Evolutionary conservation across 2,113 vertebrate species (phyloP).

Genomic region (Pleuronectes platessa): DNA sequence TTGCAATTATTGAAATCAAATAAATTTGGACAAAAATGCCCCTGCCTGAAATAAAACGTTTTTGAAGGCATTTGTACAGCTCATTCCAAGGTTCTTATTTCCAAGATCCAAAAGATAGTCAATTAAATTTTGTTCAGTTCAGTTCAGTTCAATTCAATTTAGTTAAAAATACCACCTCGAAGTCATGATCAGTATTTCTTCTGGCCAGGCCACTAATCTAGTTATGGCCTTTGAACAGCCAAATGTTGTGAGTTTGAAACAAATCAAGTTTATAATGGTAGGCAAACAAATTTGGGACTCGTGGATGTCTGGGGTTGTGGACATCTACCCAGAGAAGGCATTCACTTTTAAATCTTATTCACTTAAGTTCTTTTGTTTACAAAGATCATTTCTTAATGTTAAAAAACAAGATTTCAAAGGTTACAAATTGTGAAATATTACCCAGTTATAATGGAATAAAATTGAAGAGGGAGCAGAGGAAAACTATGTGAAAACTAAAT

Average conservation of each 20-base stretch:
- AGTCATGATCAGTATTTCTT: not conserved
- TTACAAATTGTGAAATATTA: not conserved
- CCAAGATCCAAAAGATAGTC: not conserved
- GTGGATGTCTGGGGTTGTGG: not conserved
- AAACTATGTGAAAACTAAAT: not conserved
- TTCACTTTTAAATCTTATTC: too few species aligned
- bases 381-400: not conserved
- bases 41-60: not conserved
- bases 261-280: not conserved
- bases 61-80: not conserved
- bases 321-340: too few species aligned
- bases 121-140: too few species aligned
- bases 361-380: too few species aligned
- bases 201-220: not conserved
- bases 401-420: not conserved
- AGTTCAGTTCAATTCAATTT: too few species aligned
- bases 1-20: too few species aligned
- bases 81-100: not conserved
- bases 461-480: not conserved
- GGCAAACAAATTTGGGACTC: not conserved
- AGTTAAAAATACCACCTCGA: too few species aligned
- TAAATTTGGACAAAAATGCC: too few species aligned
- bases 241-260: not conserved
- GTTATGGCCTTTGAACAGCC: too few species aligned
- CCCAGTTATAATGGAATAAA: not conserved